Evolutionary conservation across 2,797 vertebrate species (phyloP).

Genomic region (Coreius guichenoti): DNA sequence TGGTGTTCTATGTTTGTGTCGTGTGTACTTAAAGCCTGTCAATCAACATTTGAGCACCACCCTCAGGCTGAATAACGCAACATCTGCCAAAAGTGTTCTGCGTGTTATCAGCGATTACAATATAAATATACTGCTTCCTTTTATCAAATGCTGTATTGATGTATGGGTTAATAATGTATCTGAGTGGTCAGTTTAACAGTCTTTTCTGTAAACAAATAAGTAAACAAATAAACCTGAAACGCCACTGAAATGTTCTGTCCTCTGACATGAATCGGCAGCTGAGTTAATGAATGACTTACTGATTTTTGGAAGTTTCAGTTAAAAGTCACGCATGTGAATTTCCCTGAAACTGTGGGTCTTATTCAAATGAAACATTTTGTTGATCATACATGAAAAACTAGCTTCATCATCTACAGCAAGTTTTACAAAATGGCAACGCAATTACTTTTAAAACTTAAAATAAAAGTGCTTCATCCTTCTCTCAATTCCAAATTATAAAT

Average conservation of each 20-base stretch:
- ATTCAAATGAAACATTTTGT: neutral
- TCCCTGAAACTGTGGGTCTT: neutral
- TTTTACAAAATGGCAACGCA: neutral
- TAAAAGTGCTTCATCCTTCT: neutral
- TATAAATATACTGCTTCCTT: neutral
- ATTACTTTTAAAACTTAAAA: neutral
- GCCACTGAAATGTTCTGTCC: neutral
- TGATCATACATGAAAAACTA: neutral
- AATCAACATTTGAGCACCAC: too few relatives aligned
- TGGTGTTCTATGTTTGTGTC: too few relatives aligned
- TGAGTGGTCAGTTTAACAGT: neutral
- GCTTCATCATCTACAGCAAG: neutral
- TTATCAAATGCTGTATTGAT: neutral
- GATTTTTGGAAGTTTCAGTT: constrained; percentile 21
- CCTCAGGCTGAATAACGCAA: too few relatives aligned
- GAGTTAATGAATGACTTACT: constrained; percentile 23
- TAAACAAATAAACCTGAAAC: neutral
- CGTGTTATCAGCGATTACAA: too few relatives aligned
- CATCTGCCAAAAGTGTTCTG: too few relatives aligned
- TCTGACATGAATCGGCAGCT: neutral
- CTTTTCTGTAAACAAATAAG: neutral
- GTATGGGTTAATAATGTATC: neutral
- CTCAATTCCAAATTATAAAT: constrained; percentile 9
- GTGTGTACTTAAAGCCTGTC: too few relatives aligned
- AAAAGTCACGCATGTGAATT: neutral